Evolutionary conservation across 1,140 invertebrate genomes (phyloP).

Genomic region (Reticulitermes speratus): DNA sequence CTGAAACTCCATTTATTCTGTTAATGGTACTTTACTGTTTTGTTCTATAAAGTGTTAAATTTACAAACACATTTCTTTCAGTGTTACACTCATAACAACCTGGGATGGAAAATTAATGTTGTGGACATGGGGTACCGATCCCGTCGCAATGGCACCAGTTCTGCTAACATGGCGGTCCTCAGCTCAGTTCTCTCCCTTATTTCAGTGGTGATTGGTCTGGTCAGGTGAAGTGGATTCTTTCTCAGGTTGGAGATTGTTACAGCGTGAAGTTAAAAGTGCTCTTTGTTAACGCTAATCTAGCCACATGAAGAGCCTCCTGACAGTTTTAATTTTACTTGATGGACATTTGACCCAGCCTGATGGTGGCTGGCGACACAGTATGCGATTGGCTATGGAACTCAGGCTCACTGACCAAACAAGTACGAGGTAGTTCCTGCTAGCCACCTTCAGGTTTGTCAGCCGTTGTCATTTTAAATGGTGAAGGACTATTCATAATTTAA

Average conservation of each 20-base stretch:
- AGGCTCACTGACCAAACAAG: neutral
- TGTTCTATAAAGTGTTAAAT: too few species aligned
- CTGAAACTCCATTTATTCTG: too few species aligned
- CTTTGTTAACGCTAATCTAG: neutral
- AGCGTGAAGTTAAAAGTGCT: neutral
- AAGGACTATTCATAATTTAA: neutral
- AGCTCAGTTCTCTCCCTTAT: neutral
- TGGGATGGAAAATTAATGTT: constrained; percentile 93
- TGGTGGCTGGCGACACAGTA: neutral
- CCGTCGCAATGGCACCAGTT: constrained; percentile 26
- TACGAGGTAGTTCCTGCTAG: neutral
- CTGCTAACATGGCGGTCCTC: neutral
- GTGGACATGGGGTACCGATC: constrained; percentile 63
- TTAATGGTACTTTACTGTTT: too few species aligned
- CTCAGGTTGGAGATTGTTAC: neutral
- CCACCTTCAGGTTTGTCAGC: constrained; percentile 1
- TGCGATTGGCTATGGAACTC: neutral
- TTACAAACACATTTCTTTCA: constrained; percentile 48
- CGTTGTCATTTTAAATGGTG: neutral
- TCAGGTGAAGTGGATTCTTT: neutral
- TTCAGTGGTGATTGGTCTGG: neutral
- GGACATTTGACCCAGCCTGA: neutral
- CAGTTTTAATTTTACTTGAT: neutral
- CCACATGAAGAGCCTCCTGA: neutral
- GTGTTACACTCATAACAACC: constrained; percentile 88